phyloP scores from a whole-genome alignment of 2,113 vertebrate genomes.

The Picathartes gymnocephalus region DNA sequence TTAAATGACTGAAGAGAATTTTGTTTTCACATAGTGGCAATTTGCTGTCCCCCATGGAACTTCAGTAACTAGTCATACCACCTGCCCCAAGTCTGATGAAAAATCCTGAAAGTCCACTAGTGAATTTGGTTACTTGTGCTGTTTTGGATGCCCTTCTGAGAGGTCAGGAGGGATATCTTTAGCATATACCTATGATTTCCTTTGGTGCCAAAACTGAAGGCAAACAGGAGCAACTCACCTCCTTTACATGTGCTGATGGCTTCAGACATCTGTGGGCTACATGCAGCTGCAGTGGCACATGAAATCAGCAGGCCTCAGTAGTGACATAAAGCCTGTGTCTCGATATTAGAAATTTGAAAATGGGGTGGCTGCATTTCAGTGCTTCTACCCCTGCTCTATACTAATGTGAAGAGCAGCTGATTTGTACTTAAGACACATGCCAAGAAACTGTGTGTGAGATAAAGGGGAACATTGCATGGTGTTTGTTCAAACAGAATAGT shows the following conservation, averaged over 20 bases:
- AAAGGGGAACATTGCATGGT: neutral
- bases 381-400: neutral
- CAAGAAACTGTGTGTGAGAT: neutral
- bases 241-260: neutral
- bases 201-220: neutral
- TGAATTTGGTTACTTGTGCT: neutral
- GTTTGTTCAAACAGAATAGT: neutral
- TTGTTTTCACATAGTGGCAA: neutral
- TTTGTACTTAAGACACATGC: neutral
- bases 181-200: accelerated
- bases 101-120: neutral
- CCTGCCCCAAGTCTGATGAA: neutral
- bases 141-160: neutral
- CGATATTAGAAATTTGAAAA: neutral
- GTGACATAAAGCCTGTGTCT: neutral
- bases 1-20: neutral
- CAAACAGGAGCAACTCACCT: neutral
- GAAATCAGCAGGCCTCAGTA: neutral
- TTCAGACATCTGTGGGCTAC: neutral
- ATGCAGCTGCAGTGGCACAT: neutral
- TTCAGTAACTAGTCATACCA: neutral
- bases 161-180: neutral
- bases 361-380: neutral
- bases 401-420: neutral
- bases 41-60: neutral